Evolutionary conservation across 2,113 vertebrate genomes (phyloP).

Genomic region (Haplochromis vanheusdeni): DNA sequence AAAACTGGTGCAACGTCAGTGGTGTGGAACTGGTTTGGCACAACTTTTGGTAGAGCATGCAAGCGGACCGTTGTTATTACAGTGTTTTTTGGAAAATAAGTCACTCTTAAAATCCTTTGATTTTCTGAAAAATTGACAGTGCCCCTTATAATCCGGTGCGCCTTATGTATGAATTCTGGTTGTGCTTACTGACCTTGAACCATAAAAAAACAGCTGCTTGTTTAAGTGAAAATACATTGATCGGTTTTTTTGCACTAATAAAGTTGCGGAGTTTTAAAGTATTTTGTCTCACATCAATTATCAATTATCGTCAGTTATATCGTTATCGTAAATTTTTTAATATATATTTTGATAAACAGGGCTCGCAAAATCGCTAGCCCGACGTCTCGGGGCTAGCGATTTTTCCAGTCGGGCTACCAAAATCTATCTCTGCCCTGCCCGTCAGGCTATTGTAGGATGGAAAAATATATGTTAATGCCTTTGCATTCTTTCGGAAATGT

Average conservation of each 20-base stretch:
- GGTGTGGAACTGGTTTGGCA: background rate
- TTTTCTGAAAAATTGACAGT: background rate
- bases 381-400: too few species aligned
- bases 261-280: background rate
- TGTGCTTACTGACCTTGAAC: background rate
- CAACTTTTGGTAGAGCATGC: background rate
- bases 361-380: too few species aligned
- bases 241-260: background rate
- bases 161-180: background rate
- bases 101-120: background rate
- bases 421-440: background rate
- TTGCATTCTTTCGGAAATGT: too few species aligned
- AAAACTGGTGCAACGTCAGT: background rate
- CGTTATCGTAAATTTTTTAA: rapidly evolving
- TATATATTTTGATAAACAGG: background rate
- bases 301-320: background rate
- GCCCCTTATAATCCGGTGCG: background rate
- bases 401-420: too few species aligned
- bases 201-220: background rate
- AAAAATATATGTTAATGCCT: too few species aligned
- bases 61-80: background rate
- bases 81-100: background rate
- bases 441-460: too few species aligned
- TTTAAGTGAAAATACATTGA: background rate
- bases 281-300: background rate